Conservation (phyloP, 2,888 invertebrate genomes). For the Hemithea aestivaria region DNA sequence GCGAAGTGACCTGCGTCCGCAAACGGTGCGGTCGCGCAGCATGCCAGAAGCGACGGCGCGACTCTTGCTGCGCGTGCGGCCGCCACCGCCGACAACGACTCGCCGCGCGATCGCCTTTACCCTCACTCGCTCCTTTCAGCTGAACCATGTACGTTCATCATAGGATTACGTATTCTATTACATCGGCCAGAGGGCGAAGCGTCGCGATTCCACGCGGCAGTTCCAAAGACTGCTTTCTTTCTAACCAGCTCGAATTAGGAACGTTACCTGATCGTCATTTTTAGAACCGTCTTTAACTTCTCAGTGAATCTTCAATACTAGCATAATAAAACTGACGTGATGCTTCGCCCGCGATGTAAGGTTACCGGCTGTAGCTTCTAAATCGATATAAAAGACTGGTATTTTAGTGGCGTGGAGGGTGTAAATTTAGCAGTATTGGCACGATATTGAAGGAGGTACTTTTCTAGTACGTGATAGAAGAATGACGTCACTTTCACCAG, state of each 20-base stretch:
- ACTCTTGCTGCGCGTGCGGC: conserved; percentile 81
- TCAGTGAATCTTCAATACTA: background rate
- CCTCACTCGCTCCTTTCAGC: conserved; percentile 41
- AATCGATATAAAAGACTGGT: conserved; percentile 1
- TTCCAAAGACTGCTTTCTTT: too few relatives aligned
- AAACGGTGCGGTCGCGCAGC: conserved; percentile 88
- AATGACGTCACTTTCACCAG: conserved; percentile 10
- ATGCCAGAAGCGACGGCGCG: conserved; percentile 78
- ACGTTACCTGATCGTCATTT: too few relatives aligned
- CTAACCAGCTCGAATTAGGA: too few relatives aligned
- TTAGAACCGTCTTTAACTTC: background rate
- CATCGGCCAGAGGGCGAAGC: background rate
- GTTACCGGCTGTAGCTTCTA: conserved; percentile 12
- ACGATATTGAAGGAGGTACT: too few relatives aligned
- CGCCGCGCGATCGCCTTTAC: conserved; percentile 34
- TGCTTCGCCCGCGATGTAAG: conserved; percentile 14
- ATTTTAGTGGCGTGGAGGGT: too few relatives aligned
- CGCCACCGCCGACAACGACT: conserved; percentile 74
- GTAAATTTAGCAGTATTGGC: too few relatives aligned
- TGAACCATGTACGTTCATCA: conserved; percentile 34
- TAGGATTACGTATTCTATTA: too few relatives aligned
- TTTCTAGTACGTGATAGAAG: conserved; percentile 1
- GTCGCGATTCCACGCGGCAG: too few relatives aligned
- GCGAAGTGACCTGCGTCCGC: conserved; percentile 87
- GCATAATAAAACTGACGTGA: background rate